Percentiles rank a stretch among this genome's conserved stretches.
Evolutionary conservation across 2,113 vertebrate species (phyloP).

Genomic region (Menidia beryllina): DNA sequence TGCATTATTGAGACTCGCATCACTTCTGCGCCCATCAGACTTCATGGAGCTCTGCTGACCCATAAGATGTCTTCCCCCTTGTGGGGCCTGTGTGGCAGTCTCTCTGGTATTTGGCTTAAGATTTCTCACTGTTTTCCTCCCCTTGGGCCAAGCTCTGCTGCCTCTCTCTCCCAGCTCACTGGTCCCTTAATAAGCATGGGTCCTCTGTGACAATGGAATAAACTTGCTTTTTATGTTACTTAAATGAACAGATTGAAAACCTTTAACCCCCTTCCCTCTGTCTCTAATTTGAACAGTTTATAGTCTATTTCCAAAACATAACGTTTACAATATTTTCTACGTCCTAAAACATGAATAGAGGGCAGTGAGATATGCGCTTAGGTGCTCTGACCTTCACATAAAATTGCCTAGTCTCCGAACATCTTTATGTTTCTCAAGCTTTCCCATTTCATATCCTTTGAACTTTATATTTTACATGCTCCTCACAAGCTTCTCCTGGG

Average conservation of each 20-base stretch:
- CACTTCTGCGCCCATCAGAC: conserved; percentile 51
- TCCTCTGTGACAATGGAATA: conserved; percentile 66
- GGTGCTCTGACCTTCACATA: neutral
- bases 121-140: conserved; percentile 11
- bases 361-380: conserved; percentile 3
- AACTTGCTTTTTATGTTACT: conserved; percentile 54
- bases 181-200: conserved; percentile 59
- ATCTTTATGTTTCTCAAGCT: neutral
- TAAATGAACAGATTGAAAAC: conserved; percentile 53
- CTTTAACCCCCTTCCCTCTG: conserved; percentile 20
- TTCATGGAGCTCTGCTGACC: conserved; percentile 49
- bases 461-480: conserved; percentile 1
- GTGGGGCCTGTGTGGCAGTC: conserved; percentile 11
- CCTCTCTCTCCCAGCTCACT: conserved; percentile 34
- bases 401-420: conserved; percentile 1
- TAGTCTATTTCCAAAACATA: conserved; percentile 5
- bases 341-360: neutral
- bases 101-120: conserved; percentile 28
- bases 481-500: neutral
- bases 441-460: neutral
- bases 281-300: conserved; percentile 39
- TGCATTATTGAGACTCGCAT: conserved; percentile 39
- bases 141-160: conserved; percentile 55
- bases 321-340: conserved; percentile 13
- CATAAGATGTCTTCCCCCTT: conserved; percentile 33